Percentiles rank a stretch among this genome's conserved stretches.
These are phyloP conservation scores for Hydractinia echinata DNA, from an alignment of 30 jellyfish, hydroid and myxozoan species.

Conservation along the genomic window DNA sequence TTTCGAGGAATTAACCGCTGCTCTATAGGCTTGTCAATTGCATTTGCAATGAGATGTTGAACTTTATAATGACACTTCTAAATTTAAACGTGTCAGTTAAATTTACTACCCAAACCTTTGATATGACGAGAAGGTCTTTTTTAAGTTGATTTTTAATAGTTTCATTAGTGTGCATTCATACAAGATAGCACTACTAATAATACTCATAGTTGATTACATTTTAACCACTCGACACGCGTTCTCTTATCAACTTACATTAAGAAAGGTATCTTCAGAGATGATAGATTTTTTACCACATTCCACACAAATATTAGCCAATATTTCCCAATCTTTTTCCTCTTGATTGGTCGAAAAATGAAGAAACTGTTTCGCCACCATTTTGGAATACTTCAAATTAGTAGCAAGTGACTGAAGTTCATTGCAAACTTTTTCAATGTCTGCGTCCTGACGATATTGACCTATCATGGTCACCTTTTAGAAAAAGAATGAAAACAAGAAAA, in stretches of 20 bases:
- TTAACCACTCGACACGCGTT: too few species aligned
- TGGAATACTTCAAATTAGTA: conserved; percentile 35
- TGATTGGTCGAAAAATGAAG: conserved; percentile 7
- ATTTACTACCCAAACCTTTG: too few species aligned
- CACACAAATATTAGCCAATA: not conserved
- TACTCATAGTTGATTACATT: not conserved
- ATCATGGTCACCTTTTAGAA: not conserved
- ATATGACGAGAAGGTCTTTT: too few species aligned
- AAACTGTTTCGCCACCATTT: conserved; percentile 35
- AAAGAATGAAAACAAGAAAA: too few species aligned
- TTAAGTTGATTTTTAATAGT: too few species aligned
- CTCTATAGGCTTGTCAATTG: too few species aligned
- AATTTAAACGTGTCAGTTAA: too few species aligned
- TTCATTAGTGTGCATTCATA: not conserved
- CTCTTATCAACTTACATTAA: conserved; percentile 8
- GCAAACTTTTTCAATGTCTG: conserved; percentile 10
- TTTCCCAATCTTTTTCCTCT: conserved; percentile 13
- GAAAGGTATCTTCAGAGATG: conserved; percentile 17
- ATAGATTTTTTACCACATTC: conserved; percentile 24
- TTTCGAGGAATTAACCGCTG: too few species aligned
- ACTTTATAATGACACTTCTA: too few species aligned
- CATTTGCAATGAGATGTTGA: too few species aligned
- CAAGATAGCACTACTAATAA: not conserved
- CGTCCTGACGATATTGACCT: not conserved
- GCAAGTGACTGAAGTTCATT: conserved; percentile 30